Evolutionary conservation across 2,888 invertebrate genomes (phyloP).

Genomic region (Punctoribates punctum): DNA sequence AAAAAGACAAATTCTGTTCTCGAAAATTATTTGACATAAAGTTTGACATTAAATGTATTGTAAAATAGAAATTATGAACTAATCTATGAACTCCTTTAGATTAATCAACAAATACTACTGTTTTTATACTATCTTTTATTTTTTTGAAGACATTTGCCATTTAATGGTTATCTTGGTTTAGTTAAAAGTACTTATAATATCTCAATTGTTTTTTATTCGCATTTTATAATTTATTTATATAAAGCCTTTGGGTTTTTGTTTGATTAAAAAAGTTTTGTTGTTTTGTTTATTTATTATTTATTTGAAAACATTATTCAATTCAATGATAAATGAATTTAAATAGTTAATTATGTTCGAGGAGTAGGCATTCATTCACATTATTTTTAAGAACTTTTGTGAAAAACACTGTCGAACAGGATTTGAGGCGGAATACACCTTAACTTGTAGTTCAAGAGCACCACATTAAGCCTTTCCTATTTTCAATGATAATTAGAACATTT

Average conservation of each 20-base stretch:
- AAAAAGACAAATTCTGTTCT: background rate
- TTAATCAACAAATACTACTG: background rate
- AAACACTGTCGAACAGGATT: slow-evolving; percentile 19
- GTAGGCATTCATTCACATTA: slow-evolving; percentile 15
- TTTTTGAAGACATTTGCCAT: background rate
- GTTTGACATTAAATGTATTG: slow-evolving; percentile 11
- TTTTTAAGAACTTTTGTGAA: background rate
- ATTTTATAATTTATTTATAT: background rate
- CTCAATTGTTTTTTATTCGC: background rate
- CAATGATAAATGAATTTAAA: slow-evolving; percentile 12
- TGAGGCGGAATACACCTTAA: slow-evolving; percentile 35
- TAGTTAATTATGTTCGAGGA: background rate
- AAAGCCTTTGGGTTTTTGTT: background rate
- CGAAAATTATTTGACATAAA: background rate
- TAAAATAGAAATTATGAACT: background rate
- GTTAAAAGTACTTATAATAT: no score
- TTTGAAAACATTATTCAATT: slow-evolving; percentile 9
- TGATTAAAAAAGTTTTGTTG: background rate
- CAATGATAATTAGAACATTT: slow-evolving; percentile 32
- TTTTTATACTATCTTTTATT: background rate
- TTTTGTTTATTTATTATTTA: background rate
- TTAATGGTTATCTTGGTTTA: no score
- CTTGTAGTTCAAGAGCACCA: slow-evolving; percentile 32
- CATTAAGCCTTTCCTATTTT: slow-evolving; percentile 35
- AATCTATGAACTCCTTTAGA: background rate